Evolutionary conservation across 2,113 vertebrate genomes (phyloP), one percentile per base, ranked within the genome.

Genomic region (Neodontobutis hainanensis): DNA sequence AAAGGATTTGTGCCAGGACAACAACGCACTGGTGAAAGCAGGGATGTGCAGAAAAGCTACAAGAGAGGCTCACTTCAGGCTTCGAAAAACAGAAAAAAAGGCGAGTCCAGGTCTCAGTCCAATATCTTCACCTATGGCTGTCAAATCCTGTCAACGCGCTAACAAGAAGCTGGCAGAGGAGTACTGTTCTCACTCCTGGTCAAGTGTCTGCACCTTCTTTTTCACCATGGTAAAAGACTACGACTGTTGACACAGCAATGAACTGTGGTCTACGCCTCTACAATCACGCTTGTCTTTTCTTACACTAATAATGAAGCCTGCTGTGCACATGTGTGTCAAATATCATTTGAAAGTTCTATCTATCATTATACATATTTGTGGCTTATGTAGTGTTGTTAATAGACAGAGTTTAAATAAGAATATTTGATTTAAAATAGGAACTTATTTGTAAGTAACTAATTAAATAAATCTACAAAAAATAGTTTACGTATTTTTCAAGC

Each of bases 161-260:
- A 93, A 92, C 79, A 90, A 15, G 53, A 93, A 91, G 68, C 67
- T 81, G 34, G 95, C 94, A 15, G 71, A 93, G 72, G 93, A 96
- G 7, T 92, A 94, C 79, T 98, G 95, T 15, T 90, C 83, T 4
- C 77, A 90, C 42, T 43, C 90, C n/a, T 95, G 95, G 85, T 73
- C 89, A 4, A 92, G 92, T 19, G 4, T 96, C 0, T 98, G 97
- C 86, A 84, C 84, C 0, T 94, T 98, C 62, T 86, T 98, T 38
- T 89, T 97, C n/a, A 84, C 89, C 0, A 94, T 96, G 92, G 19
- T 97, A 40, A 93, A 95, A 69, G 90, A 89, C 67, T 90, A 91
- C 5, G 91, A 91, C 0, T 98, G 96, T 70, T 92, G 81, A 91
- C 38, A 34, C 58, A 11, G 2, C 14, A 1, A 27, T 27, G 11